phyloP scores from a whole-genome alignment of 2,113 vertebrate genomes.

The Corythaixoides concolor region DNA sequence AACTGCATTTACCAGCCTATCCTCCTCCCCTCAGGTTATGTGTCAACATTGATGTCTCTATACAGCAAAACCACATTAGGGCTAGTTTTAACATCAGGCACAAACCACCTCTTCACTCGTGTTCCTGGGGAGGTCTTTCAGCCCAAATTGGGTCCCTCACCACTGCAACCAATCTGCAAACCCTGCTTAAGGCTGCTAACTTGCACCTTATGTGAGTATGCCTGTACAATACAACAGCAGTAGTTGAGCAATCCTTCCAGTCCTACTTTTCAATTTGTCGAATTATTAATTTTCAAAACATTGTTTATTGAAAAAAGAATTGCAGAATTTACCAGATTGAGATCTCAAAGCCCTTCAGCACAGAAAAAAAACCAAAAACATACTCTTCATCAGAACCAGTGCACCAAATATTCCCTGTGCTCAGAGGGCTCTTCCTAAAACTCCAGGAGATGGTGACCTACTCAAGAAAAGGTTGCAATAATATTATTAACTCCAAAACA shows the following conservation, averaged over 20 bases:
- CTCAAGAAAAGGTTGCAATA: neutral
- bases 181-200: neutral
- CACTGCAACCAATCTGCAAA: neutral
- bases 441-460: neutral
- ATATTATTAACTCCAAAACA: neutral
- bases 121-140: neutral
- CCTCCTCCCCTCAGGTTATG: neutral
- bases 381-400: neutral
- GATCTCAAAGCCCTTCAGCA: neutral
- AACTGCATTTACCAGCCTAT: neutral
- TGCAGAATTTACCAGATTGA: neutral
- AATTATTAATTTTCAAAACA: neutral
- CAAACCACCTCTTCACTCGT: neutral
- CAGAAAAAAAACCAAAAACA: neutral
- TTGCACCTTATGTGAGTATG: neutral
- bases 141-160: fast-evolving
- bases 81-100: neutral
- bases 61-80: neutral
- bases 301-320: neutral
- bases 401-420: neutral
- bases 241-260: neutral
- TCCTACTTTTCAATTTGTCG: neutral
- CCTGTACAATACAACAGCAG: neutral
- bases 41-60: neutral
- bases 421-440: neutral